Evolutionary conservation across 2,113 vertebrate species (phyloP), one percentile per base, ranked within the genome.

Genomic region (Mellivora capensis): DNA sequence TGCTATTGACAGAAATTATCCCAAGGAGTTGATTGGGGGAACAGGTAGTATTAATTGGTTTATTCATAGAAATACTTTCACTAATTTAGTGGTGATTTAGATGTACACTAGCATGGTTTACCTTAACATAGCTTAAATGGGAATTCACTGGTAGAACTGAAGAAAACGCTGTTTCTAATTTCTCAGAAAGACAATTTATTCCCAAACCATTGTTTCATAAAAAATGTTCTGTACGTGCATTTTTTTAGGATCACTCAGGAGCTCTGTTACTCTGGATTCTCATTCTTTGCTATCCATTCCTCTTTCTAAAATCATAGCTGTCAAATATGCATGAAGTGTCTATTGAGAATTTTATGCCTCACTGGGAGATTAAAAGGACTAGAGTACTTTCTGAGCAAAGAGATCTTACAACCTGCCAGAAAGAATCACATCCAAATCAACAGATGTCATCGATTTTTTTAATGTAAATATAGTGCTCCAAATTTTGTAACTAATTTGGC

Each of bases 281-380:
- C 84, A 34, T 17, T 95, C 90, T 95, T 96, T 81, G 12, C 67
- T 94, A 77, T 82, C 54, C 14, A 52, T 42, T 80, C 52, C 37
- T 93, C 47, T 74, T 97, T 95, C 74, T 71, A 67, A 94, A 86
- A 61, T 37, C 44, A 72, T 76, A 90, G 21, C 74, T 80, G 61
- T 80, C 95, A 96, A 96, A 86, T 91, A 89, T 82, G 71, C 42
- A 94, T 95, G 72, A 90, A 86, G 52, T 95, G 90, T 89, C 93
- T 74, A 93, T n/a, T 96, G 93, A 97, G 67, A 96, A 94, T 61
- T 95, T 96, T 87, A 95, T 87, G 91, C 71, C 87, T 98, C 93
- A 59, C 10, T 79, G 91, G 84, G 88, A 98, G 84, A 82, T 72
- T 89, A 74, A 92, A 95, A 90, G 34, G 39, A 49, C 72, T 67